Base-by-base conservation (phyloP, 64 coral and sea anemone species). In the Platygyra sinensis region DNA sequence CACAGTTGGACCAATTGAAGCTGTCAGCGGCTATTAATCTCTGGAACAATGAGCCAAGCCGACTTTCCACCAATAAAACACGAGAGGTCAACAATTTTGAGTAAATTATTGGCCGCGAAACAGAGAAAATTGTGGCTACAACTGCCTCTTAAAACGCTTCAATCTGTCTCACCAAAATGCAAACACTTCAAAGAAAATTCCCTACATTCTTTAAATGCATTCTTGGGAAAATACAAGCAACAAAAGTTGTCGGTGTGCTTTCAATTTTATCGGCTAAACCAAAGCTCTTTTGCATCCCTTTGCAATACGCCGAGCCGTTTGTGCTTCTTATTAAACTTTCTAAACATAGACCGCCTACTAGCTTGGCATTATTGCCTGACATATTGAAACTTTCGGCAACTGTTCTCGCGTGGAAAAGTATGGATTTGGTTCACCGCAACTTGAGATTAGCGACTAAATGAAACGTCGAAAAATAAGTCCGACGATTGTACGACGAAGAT, bases 301-400 rank as follows among this genome's bases (percentile, higher is more conserved):
- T 93, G 86, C 74, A 75, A 74, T 74, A 86, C 80, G 89, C 92
- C 95, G 88, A 89, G 63, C 52, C 72, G 91, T 99, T 99, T 99
- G 89, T 75, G 85, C 89, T 96, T 96, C 87, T 87, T 93, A 99
- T 99, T 95, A 93, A 93, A 95, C 86, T 96, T 88, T 93, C 49
- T 93, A 99, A 99, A 99, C 97, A 99, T 82, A 95, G 97, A 99
- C 97, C 97, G 94, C 97, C 97, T 62, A 99, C 94, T 88, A 93
- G 74, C 93, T 72, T 30, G 52, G 74, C 82, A 86, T 96, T 96
- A 96, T 93, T 93, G 91, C 95, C 33, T 54, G 61, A 88, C 77
- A 93, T 97, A 97, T 97, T 97, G 95, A 97, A 93, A 89, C 81
- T 90, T 94, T 90, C 88, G 71, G 88, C 72, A 86, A 72, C 78